A percentile compares a stretch with the other conserved stretches of the same genome.
Conservation (phyloP, 2,113 vertebrate species). For the Clinocottus analis region DNA sequence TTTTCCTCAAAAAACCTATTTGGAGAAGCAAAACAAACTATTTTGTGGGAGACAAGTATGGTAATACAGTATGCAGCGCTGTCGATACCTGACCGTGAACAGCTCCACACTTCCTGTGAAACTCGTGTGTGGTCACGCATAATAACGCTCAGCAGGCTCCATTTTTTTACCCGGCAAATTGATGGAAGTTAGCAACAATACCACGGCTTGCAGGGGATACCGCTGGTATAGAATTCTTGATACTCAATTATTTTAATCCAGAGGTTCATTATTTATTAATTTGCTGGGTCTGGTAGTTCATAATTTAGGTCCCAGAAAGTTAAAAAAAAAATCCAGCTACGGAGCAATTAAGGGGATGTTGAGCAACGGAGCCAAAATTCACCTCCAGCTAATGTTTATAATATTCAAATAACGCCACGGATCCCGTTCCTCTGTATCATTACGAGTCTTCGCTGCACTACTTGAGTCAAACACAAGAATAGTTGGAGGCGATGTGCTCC, state of each 20-base stretch:
- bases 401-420: conserved; percentile 75
- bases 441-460: conserved; percentile 71
- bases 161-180: conserved; percentile 49
- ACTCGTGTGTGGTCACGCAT: neutral
- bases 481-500: conserved; percentile 79
- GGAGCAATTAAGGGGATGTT: conserved; percentile 78
- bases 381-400: conserved; percentile 82
- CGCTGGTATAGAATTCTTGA: conserved; percentile 52
- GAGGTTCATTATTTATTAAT: conserved; percentile 76
- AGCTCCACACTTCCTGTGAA: neutral
- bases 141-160: neutral
- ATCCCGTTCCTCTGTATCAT: conserved; percentile 74
- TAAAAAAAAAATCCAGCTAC: conserved; percentile 71
- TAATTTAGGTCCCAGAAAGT: conserved; percentile 75
- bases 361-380: conserved; percentile 67
- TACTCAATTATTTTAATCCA: conserved; percentile 68
- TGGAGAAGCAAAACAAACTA: neutral
- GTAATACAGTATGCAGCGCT: neutral
- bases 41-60: neutral
- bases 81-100: neutral
- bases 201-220: conserved; percentile 33
- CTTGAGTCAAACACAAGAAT: conserved; percentile 71
- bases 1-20: neutral
- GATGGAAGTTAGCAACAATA: conserved; percentile 52
- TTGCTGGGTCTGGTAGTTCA: conserved; percentile 67